Evolutionary conservation across 2,888 invertebrate genomes (phyloP), one percentile per base, ranked within the genome.

Genomic region (Cremastinae sp.): DNA sequence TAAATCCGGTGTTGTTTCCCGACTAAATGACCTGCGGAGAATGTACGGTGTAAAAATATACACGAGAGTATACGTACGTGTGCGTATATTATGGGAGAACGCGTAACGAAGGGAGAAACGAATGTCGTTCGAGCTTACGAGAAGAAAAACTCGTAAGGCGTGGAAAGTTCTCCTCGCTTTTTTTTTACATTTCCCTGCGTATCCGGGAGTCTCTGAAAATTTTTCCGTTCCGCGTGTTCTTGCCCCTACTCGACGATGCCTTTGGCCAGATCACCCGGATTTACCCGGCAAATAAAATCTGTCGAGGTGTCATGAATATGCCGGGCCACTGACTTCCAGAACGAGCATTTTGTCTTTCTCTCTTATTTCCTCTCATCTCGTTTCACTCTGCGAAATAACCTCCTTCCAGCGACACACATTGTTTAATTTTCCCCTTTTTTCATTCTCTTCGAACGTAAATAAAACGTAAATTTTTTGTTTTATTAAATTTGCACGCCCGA

Each of bases 221-320:
- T 62, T 49, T 34, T 18, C 49, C 53, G 34, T 28, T 28, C 36
- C 41, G 56, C 64, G 10, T 38, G 22, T 58, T 28, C 28, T 2
- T 66, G 49, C 58, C 45, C 72, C 69, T 69, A 58, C 62, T 65
- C 61, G 45, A 68, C 38, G 61, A 69, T 36, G 51, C 38, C 61
- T 71, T 58, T n/a, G 36, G 41, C 18, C 53, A 64, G 58, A 71
- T 85, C 66, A 82, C 81, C 77, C 80, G 85, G 85, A 86, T 85
- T 86, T 85, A 85, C 81, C 79, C 78, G 49, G 66, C 81, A 75
- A 84, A 85, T 85, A 86, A 86, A 86, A 86, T 85, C 82, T 81
- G 80, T 83, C 81, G 81, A 82, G 81, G 81, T 72, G 82, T 82
- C 84, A 84, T 82, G 85, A 86, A 86, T 84, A 85, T 80, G 82